Evolutionary conservation across 2,113 vertebrate genomes (phyloP), one percentile per base, ranked within the genome.

Genomic region (Ailuropoda melanoleuca): DNA sequence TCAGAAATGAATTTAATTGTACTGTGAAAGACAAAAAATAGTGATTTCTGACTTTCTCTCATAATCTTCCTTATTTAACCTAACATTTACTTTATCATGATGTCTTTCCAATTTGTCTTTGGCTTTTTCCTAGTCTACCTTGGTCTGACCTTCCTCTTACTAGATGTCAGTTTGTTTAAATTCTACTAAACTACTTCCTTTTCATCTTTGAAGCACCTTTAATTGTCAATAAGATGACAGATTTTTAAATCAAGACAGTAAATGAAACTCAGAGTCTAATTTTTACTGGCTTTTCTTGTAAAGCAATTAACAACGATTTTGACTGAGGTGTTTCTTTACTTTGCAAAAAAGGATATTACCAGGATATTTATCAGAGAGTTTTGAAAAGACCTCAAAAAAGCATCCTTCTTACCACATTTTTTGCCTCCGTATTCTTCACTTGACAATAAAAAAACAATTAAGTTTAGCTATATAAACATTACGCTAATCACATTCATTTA

Each of bases 401-500:
- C 15, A 70, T 60, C 6, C 5, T 80, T 50, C 37, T 90, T 58
- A 55, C 12, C 15, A 66, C 9, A 56, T 75, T 80, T 88, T 85
- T 86, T 72, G 5, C 8, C 31, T 85, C 34, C 26, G 7, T 58
- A 2, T 48, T 90, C 23, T 82, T 94, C 5, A 90, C 19, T 2
- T 62, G 43, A 81, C 60, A 70, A 78, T 89, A 19, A 55, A 62
- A 78, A 90, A 50, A 75, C 6, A 48, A 13, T 23, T 60, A 39
- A 80, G 7, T 39, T 93, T 87, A 64, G 8, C 39, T 95, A 31
- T 64, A 31, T 87, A 96, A 98, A 92, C n/a, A 95, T 26, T 29
- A 75, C 88, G n/a, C 14, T 93, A 91, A 95, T 95, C 90, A 31
- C 17, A 95, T 96, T 75, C 9, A 95, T 92, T 96, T 88, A 64